Percentiles rank a stretch among this genome's conserved stretches.
Conservation (phyloP, 2,888 invertebrate genomes). For the Chymomyza caudatula region DNA sequence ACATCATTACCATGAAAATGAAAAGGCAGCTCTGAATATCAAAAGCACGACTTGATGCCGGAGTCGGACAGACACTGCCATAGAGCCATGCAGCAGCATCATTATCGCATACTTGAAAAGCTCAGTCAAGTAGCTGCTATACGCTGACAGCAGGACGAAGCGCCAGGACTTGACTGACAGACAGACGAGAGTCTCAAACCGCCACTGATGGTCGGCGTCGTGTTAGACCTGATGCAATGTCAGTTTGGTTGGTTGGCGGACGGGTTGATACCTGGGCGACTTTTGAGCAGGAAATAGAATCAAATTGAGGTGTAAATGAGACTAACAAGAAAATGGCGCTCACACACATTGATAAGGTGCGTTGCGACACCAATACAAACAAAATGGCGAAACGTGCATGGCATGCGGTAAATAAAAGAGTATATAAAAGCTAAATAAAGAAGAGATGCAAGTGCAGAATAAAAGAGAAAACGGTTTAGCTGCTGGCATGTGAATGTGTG, state of each 20-base stretch:
- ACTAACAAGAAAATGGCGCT: constrained; percentile 44
- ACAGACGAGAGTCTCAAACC: not conserved
- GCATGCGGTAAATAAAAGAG: constrained; percentile 43
- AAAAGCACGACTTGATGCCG: constrained; percentile 30
- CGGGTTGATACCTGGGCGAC: not conserved
- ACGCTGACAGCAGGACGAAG: not conserved
- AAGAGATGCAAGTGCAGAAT: constrained; percentile 4
- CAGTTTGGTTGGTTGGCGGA: not conserved
- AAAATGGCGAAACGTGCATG: constrained; percentile 36
- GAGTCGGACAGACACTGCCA: not conserved
- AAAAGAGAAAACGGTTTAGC: constrained; percentile 20
- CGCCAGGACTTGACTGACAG: constrained; percentile 8
- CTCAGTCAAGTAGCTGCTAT: constrained; percentile 46
- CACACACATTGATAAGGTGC: constrained; percentile 6
- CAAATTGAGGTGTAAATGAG: constrained; percentile 73
- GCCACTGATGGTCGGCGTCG: not conserved
- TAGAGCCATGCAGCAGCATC: constrained; percentile 34
- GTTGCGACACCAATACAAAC: not conserved
- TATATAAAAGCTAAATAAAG: not conserved
- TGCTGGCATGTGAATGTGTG: constrained; percentile 59
- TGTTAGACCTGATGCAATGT: not conserved
- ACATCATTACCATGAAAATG: constrained; percentile 61
- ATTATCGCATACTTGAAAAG: constrained; percentile 51
- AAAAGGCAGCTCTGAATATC: constrained; percentile 41
- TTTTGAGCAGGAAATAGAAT: constrained; percentile 61